Conservation (phyloP, 2,888 invertebrate genomes). For the Troides aeacus region DNA sequence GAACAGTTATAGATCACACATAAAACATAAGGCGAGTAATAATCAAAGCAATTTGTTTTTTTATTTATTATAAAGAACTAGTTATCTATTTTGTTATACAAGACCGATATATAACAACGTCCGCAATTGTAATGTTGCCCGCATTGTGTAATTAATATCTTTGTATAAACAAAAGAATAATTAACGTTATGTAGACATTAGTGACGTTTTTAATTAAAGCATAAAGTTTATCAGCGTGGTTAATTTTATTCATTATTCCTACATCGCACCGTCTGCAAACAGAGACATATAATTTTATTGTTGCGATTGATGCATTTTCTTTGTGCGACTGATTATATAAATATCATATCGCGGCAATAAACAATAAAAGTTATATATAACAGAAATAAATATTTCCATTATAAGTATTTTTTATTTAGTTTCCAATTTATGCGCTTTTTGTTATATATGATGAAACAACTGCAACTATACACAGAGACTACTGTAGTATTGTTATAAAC, state of each 20-base stretch:
- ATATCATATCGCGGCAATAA: not conserved
- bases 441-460: too few relatives aligned
- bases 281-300: slow-evolving; percentile 20
- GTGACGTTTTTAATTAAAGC: slow-evolving; percentile 18
- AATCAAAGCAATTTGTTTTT: not conserved
- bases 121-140: not conserved
- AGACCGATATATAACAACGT: slow-evolving; percentile 6
- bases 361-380: not conserved
- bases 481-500: too few relatives aligned
- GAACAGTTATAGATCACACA: slow-evolving; percentile 6
- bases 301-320: slow-evolving; percentile 2
- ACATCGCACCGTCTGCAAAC: slow-evolving; percentile 6
- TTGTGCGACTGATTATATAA: not conserved
- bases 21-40: slow-evolving; percentile 2
- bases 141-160: slow-evolving; percentile 7
- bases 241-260: slow-evolving; percentile 8
- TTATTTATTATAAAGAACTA: slow-evolving; percentile 8
- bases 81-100: slow-evolving; percentile 4
- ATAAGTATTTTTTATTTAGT: too few relatives aligned
- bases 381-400: too few relatives aligned
- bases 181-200: slow-evolving; percentile 5
- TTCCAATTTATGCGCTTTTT: too few relatives aligned
- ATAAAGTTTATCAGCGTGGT: slow-evolving; percentile 11
- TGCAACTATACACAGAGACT: too few relatives aligned
- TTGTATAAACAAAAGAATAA: slow-evolving; percentile 10